phyloP scores from a whole-genome alignment of 2,113 vertebrate species.

The Cololabis saira region DNA sequence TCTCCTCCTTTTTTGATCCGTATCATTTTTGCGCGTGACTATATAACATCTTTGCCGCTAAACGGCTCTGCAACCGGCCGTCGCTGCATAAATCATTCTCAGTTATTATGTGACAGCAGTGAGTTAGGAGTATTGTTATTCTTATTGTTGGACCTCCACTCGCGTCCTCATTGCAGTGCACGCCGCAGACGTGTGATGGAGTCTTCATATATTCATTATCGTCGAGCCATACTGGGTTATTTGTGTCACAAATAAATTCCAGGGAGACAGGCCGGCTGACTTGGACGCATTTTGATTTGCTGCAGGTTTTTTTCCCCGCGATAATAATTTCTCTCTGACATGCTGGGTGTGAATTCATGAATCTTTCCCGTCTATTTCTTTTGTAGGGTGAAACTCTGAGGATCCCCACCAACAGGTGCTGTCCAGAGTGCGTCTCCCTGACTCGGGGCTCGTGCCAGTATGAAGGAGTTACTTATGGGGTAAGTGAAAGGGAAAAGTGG shows the following conservation, averaged over 20 bases:
- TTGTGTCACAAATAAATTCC: conserved; percentile 12
- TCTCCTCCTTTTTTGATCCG: not conserved
- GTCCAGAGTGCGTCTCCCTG: conserved; percentile 84
- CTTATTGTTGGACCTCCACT: not conserved
- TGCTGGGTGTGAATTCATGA: conserved; percentile 7
- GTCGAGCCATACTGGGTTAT: not conserved
- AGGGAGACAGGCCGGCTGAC: conserved; percentile 7
- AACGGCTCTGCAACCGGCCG: not conserved
- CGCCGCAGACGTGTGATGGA: not conserved
- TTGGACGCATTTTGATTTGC: not conserved
- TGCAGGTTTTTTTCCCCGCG: not conserved
- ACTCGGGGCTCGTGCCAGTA: conserved; percentile 84
- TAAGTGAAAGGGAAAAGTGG: conserved; percentile 72
- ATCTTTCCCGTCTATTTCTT: conserved; percentile 13
- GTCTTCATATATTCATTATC: conserved; percentile 3
- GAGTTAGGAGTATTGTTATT: not conserved
- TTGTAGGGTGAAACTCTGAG: conserved; percentile 88
- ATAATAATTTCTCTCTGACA: not conserved
- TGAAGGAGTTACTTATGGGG: conserved; percentile 81
- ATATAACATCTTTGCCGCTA: not conserved
- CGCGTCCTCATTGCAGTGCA: not conserved
- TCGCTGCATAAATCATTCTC: not conserved
- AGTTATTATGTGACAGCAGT: not conserved
- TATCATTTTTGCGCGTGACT: not conserved
- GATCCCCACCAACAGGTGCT: conserved; percentile 88